These are phyloP conservation scores for Lithodes maja DNA, from an alignment of 2,888 invertebrate genomes.

Conservation along the genomic window DNA sequence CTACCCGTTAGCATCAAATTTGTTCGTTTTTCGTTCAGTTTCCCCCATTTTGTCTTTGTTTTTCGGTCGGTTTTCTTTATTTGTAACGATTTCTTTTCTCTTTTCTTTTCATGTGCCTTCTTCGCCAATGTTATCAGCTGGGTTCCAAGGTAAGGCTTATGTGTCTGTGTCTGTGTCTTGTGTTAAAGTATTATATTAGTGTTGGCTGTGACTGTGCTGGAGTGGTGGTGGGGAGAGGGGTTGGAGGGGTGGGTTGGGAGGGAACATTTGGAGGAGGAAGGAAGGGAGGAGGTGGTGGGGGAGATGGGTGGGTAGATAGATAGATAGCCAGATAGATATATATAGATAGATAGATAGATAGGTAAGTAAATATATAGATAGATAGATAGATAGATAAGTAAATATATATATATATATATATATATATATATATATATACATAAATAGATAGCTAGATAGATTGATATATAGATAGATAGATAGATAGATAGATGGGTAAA, in stretches of 20 bases:
- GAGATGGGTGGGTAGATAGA: neutral
- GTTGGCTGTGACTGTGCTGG: neutral
- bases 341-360: neutral
- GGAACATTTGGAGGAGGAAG: neutral
- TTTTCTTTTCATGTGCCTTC: slow-evolving; percentile 59
- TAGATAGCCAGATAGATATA: neutral
- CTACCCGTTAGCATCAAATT: neutral
- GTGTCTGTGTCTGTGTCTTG: too few relatives aligned
- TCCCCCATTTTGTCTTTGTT: neutral
- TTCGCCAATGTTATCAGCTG: slow-evolving; percentile 53
- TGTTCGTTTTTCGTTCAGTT: neutral
- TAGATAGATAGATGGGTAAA: neutral
- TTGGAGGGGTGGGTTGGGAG: neutral
- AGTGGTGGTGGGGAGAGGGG: neutral
- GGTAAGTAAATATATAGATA: neutral
- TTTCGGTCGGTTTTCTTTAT: neutral
- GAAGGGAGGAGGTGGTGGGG: neutral
- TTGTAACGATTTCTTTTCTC: slow-evolving; percentile 49
- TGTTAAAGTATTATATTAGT: slow-evolving; percentile 42
- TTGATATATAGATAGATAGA: too few relatives aligned
- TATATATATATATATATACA: too few relatives aligned
- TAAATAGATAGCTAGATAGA: neutral
- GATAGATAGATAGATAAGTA: neutral
- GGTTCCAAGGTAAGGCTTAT: slow-evolving; percentile 53
- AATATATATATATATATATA: too few relatives aligned